Base-by-base conservation (phyloP, 2,113 vertebrate species). In the Rhagologus leucostigma region DNA sequence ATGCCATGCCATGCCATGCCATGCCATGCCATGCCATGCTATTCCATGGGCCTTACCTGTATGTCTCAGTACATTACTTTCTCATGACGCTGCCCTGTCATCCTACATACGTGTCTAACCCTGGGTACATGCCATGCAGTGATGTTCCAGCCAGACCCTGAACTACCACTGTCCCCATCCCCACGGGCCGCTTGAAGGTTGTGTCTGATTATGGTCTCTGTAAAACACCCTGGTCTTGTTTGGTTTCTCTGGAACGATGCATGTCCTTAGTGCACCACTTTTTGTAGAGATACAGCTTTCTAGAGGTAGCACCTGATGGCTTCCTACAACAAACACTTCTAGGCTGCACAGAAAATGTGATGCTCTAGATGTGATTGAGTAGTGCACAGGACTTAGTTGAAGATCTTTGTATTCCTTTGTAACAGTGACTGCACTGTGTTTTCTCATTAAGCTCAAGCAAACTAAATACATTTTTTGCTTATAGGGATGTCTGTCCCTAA, bases 211-310 rank as follows among this genome's bases (percentile, higher is more conserved):
- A 30, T 11, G 32, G n/a, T 30, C 13, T 62, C 24, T 44, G 23
- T 39, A 67, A 90, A 77, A 67, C 20, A 49, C 14, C 6, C 26
- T n/a, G 16, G 4, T 62, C 17, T 74, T 62, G 6, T 69, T n/a
- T 64, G 44, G 6, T 8, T 69, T 22, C 18, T 47, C 71, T 29
- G 29, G 13, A n/a, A 27, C 4, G 30, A 26, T n/a, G 7, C 18
- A 26, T 0, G 0, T 49, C 27, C 23, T 55, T 50, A 59, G 27
- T 44, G 35, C 4, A 16, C 59, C 10, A 19, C 9, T 30, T 63
- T 55, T 49, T 65, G 8, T 35, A 67, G 21, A 37, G 12, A 49
- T n/a, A 10, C 49, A 84, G 6, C 7, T 64, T 87, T 80, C 23
- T 59, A 20, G 32, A 59, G 13, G 10, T 21, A 32, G 29, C 18